These are phyloP conservation scores for Oxyruncus cristatus DNA, from an alignment of 2,113 vertebrate genomes.

Conservation along the genomic window DNA sequence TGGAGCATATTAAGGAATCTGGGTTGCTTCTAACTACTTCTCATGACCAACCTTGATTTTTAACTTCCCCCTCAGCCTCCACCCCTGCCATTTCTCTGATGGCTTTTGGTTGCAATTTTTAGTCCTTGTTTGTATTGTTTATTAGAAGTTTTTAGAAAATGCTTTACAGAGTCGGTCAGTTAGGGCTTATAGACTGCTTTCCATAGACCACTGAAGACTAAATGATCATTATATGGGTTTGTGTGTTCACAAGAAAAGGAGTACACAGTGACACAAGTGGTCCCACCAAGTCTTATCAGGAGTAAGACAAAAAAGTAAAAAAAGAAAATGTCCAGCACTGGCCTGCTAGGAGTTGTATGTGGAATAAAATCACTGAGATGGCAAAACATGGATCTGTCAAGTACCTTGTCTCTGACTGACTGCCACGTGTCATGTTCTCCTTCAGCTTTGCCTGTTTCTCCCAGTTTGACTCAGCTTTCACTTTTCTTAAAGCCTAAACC, in stretches of 20 bases:
- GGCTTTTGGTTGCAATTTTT: background rate
- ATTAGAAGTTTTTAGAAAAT: background rate
- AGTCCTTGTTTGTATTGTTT: background rate
- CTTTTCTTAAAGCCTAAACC: background rate
- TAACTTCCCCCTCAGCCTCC: background rate
- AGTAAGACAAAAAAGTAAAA: background rate
- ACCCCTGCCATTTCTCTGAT: background rate
- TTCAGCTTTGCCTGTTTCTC: background rate
- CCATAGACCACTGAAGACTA: background rate
- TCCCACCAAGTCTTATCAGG: background rate
- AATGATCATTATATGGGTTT: background rate
- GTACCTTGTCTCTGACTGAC: background rate
- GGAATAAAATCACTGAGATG: background rate
- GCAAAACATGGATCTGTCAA: background rate
- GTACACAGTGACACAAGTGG: rapidly evolving
- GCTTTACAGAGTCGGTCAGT: background rate
- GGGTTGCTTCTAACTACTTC: background rate
- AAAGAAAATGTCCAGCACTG: background rate
- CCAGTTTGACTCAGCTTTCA: background rate
- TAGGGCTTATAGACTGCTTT: background rate
- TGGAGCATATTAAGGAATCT: background rate
- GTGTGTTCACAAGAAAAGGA: background rate
- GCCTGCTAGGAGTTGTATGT: background rate
- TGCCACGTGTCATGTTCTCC: background rate
- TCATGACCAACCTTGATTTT: background rate